Evolutionary conservation across 2,888 invertebrate species (phyloP), one percentile per base, ranked within the genome.

Genomic region (Lymantria dispar): DNA sequence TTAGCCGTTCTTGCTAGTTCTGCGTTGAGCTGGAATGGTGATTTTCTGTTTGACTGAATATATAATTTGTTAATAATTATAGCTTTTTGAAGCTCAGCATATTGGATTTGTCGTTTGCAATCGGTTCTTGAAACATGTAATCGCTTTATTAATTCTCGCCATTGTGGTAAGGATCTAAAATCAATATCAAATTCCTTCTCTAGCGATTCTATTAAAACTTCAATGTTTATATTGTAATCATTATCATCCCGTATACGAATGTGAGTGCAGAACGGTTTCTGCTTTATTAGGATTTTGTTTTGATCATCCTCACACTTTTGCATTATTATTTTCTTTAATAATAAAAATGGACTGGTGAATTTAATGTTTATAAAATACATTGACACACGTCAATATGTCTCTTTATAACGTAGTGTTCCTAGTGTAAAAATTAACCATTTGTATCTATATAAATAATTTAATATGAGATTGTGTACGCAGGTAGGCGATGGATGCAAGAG

Each of bases 401-500:
- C 22, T 22, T 22, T 22, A 22, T 22, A 5, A 22, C 22, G 22
- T 22, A 22, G 22, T 22, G 22, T 22, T 22, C 5, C 22, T 5
- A 22, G n/a, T 39, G 13, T n/a, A 12, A 39, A 39, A 13, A 13
- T 39, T 14, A 8, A n/a, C 33, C 5, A 36, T 36, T 22, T 22
- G 36, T 11, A 36, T 36, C 3, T 36, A 11, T 36, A 36, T 5
- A 22, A 36, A 36, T 22, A 11, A 36, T 2, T 36, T 36, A 11
- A 36, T 36, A 3, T 36, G 1, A 11, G 7, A 36, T 36, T 11
- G 7, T 36, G 36, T 33, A 33, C 15, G 22, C 72, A 87, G 87
- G 66, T 74, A 74, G 72, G 78, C 79, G 71, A 92, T 90, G 91
- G 90, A 91, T 72, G 76, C 81, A 59, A 74, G 82, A 62, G 76